Base-by-base conservation (phyloP, 2,888 invertebrate species). In the Drosophila diplacantha region DNA sequence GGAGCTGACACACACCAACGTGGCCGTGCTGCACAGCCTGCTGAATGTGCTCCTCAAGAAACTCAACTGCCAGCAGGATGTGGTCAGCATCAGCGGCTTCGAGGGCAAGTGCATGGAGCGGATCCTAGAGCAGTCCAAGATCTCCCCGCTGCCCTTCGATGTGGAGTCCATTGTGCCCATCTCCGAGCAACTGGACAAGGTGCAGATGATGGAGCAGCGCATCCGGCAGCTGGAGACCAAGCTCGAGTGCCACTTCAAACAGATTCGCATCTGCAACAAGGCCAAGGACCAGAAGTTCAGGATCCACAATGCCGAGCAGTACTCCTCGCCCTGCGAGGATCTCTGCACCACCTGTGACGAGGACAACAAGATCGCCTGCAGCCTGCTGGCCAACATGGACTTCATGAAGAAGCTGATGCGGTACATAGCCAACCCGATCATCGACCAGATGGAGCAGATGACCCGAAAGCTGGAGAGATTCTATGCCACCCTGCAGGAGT, bases 331-430 rank as follows among this genome's bases (percentile, higher is more conserved):
- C 6, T 82, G 82, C 26, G 88, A 87, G 51, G 86, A 87, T 55
- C 73, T 85, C 0, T 88, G 86, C 58, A 74, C 75, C 9, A 64
- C 74, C 1, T 86, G 86, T 29, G 85, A 88, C 51, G 82, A 82
- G 35, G 78, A 83, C 12, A 84, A 86, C 34, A 76, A 82, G 11
- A 73, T 85, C 4, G 86, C 86, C 11, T 87, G 87, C 43, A 73
- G 75, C 8, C 71, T 87, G 16, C 54, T 87, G 0, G 71, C 77
- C 41, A 85, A 87, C 51, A 58, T 69, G 29, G 75, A 75, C 38
- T 88, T 87, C 26, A 66, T 88, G 47, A 84, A 84, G 60, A 88
- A 85, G 24, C 62, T 87, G 3, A 53, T 87, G 72, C 71, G 86
- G 0, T 75, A 77, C 26, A 74, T 87, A 14, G 73, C 84, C 4